Base-by-base conservation (phyloP, 2,888 invertebrate genomes). In the Morpho achilles region DNA sequence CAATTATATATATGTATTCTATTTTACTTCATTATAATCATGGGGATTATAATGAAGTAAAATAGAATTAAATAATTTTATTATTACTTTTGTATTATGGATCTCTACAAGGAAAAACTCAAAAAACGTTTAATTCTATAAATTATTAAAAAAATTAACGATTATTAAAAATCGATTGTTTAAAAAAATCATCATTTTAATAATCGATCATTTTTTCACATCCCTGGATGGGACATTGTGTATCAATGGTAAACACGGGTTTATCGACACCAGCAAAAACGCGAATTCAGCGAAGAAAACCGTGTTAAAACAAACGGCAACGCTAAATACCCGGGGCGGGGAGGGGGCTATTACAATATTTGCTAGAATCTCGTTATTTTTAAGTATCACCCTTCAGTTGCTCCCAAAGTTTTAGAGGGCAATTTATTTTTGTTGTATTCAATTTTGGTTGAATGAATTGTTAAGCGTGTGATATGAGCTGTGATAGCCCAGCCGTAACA, bases 341-440 rank as follows among this genome's bases (percentile, higher is more conserved):
- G 32, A 32, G 32, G 32, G 64, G 64, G 74, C 74, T 87, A 84
- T 87, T 86, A 87, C 86, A 88, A 88, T 89, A 88, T 90, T 90
- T 86, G 89, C 84, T 81, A 78, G 83, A 75, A 83, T 88, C 83
- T 87, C 90, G 88, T 91, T 91, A 91, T 87, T 91, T 91, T 91
- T 90, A 90, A 91, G 89, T 86, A 87, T 87, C 86, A 72, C 71
- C 68, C 67, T 74, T 64, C 80, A 71, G 72, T 68, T 85, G 74
- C 73, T 75, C 79, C 77, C 80, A 87, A 87, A 80, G 71, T 84
- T 50, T 49, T 40, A 56, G 6, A 53, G 49, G 50, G 46, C 49
- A 41, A 43, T 44, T 52, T 7, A 52, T 44, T 52, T 16, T 22
- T 44, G 32, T 9, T 32, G n/a, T 40, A 9, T 9, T 39, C 39